phyloP scores from a whole-genome alignment of 2,797 vertebrate species.

The Periparus ater region DNA sequence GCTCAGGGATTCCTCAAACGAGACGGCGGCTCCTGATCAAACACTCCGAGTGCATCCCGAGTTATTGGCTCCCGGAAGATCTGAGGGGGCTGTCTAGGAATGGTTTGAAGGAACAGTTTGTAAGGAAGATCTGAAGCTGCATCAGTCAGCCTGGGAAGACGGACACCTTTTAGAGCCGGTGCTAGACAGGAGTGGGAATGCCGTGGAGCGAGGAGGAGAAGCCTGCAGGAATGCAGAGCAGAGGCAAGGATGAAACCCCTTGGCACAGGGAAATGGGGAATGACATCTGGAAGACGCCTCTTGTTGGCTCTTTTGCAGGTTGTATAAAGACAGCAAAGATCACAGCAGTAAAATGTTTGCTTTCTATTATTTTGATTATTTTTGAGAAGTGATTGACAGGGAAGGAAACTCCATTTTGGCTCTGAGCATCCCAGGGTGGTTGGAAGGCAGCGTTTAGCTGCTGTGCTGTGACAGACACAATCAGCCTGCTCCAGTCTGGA shows the following conservation, averaged over 20 bases:
- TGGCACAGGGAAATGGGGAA: not conserved
- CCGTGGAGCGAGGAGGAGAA: not conserved
- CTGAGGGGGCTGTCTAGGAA: not conserved
- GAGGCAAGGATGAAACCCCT: not conserved
- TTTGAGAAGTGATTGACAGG: not conserved
- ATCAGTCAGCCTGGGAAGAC: not conserved
- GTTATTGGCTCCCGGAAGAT: not conserved
- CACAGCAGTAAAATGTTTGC: not conserved
- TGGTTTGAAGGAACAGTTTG: not conserved
- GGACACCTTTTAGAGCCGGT: not conserved
- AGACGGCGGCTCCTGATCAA: not conserved
- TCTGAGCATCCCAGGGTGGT: not conserved
- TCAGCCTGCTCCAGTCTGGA: not conserved
- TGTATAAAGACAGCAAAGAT: not conserved
- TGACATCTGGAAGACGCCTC: not conserved
- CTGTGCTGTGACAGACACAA: not conserved
- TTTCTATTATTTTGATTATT: not conserved
- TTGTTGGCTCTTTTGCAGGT: not conserved
- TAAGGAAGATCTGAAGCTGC: not conserved
- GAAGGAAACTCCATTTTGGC: not conserved
- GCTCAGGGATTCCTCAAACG: not conserved
- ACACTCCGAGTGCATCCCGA: fast-evolving
- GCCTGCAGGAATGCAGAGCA: not conserved
- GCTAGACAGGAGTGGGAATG: not conserved
- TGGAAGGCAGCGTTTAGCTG: not conserved